Base-by-base conservation (phyloP, 2,888 invertebrate genomes). In the Diabrotica balteata region DNA sequence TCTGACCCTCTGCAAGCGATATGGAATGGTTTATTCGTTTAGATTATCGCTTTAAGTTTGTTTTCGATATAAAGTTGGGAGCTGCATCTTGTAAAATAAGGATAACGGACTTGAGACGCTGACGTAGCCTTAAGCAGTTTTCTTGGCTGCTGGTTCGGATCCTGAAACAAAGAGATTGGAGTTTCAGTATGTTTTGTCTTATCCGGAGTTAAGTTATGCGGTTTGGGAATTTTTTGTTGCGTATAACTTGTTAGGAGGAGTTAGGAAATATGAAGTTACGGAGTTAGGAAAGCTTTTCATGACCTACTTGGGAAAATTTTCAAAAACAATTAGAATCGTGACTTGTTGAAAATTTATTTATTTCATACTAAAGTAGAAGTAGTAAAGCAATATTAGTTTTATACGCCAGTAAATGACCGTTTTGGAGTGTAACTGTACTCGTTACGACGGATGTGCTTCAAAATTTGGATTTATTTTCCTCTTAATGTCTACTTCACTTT, bases 1-100 rank as follows among this genome's bases (percentile, higher is more conserved):
- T 59, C 61, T 49, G 67, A 47, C 55, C 67, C 68, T 47, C 8
- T 54, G 59, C 62, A 57, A 55, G 51, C 54, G 57, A 66, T 66
- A 66, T 59, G 64, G 44, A 57, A 68, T 63, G 68, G 32, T 71
- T 67, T 68, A 63, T 67, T 47, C 47, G 22, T 10, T 43, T 44
- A 66, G 66, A 71, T 71, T 59, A 66, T 17, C 53, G 57, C 44
- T 49, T 59, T 17, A 45, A 22, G 60, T 59, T 59, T 49, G 66
- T 63, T 63, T 53, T 58, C 59, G 44, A 63, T 53, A 49, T 53
- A 46, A 63, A 67, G 65, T 71, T 63, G 22, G 49, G 22, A 58
- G 64, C 51, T 67, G 62, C 62, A 64, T 63, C 67, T 65, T 59
- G 46, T 17, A 11, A 50, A 8, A 60, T 53, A 54, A 2, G 59